Evolutionary conservation across 1,140 invertebrate genomes (phyloP).

Genomic region (Oedothorax gibbosus): DNA sequence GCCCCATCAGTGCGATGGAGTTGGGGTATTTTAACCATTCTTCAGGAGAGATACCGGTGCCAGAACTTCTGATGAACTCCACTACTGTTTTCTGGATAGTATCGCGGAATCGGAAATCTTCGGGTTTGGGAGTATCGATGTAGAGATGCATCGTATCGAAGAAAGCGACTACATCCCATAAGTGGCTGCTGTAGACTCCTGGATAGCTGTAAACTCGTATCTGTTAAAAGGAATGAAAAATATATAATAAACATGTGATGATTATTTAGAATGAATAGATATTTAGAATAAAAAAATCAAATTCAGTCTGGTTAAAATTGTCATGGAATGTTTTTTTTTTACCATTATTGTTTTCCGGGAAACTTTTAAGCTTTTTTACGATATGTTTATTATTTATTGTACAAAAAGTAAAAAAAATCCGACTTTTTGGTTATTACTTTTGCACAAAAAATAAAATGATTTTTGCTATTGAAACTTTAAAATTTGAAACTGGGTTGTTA

Average conservation of each 20-base stretch:
- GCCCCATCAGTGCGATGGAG: slow-evolving; percentile 19
- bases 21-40: slow-evolving; percentile 52
- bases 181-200: slow-evolving; percentile 57
- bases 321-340: no score
- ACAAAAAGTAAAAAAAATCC: no score
- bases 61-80: slow-evolving; percentile 53
- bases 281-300: background rate
- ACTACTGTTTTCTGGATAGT: slow-evolving; percentile 45
- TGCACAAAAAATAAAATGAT: no score
- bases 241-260: background rate
- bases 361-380: no score
- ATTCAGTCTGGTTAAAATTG: background rate
- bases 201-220: slow-evolving; percentile 58
- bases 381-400: no score
- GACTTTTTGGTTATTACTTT: no score
- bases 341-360: no score
- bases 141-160: slow-evolving; percentile 58
- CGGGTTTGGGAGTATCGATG: slow-evolving; percentile 36
- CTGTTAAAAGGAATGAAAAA: slow-evolving; percentile 3
- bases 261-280: background rate
- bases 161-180: slow-evolving; percentile 61
- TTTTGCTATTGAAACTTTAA: no score
- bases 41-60: background rate
- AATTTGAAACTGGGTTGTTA: no score
- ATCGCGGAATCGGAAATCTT: slow-evolving; percentile 53